These are phyloP conservation scores for Leucozona laternaria DNA, from an alignment of 2,888 invertebrate species.

Conservation along the genomic window DNA sequence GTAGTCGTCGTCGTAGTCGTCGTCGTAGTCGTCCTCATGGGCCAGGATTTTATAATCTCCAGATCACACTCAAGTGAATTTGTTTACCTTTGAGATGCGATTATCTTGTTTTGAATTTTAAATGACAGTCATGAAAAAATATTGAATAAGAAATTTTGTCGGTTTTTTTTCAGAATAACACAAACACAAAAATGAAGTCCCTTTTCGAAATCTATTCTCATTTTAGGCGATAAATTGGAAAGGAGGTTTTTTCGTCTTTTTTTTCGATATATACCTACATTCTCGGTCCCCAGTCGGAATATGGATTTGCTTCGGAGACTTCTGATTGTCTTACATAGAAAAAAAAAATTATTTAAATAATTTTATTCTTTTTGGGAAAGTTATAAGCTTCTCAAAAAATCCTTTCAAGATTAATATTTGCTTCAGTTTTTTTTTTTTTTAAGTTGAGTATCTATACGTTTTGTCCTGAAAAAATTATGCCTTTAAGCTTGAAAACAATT, in stretches of 20 bases:
- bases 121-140: slow-evolving; percentile 30
- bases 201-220: slow-evolving; percentile 35
- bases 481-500: too few relatives aligned
- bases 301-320: background rate
- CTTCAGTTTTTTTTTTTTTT: too few relatives aligned
- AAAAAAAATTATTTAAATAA: background rate
- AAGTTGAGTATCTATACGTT: too few relatives aligned
- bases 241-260: background rate
- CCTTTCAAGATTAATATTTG: too few relatives aligned
- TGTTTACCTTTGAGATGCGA: slow-evolving; percentile 62
- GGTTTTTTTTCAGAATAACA: background rate
- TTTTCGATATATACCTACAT: background rate
- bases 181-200: slow-evolving; percentile 10
- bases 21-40: background rate
- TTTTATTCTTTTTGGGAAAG: background rate
- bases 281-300: background rate
- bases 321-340: background rate
- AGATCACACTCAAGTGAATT: slow-evolving; percentile 66
- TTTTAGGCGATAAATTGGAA: slow-evolving; percentile 28
- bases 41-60: slow-evolving; percentile 31
- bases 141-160: slow-evolving; percentile 49
- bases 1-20: background rate
- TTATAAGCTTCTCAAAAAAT: background rate
- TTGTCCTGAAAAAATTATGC: too few relatives aligned
- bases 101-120: slow-evolving; percentile 52